Conservation (phyloP, 2,113 vertebrate genomes). For the Sphyrna mokarran region DNA sequence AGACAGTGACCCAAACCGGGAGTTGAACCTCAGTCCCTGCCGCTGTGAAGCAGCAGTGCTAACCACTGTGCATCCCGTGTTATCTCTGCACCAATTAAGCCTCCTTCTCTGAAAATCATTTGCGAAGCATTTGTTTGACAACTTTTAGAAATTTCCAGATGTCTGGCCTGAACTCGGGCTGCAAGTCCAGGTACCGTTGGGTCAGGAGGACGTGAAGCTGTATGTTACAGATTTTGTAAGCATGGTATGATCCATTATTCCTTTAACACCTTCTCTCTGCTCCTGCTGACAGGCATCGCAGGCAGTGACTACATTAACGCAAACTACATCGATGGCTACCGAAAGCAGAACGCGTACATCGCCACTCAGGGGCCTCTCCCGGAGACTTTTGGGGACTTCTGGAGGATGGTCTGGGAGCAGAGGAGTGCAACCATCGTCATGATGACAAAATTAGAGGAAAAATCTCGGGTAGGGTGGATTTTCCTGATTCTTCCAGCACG, state of each 20-base stretch:
- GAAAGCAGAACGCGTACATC: conserved; percentile 96
- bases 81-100: neutral
- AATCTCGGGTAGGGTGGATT: conserved; percentile 73
- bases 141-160: neutral
- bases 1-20: no score
- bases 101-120: neutral
- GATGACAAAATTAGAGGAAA: conserved; percentile 97
- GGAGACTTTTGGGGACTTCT: conserved; percentile 95
- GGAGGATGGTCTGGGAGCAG: conserved; percentile 99
- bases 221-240: neutral
- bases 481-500: neutral
- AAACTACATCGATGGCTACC: conserved; percentile 96
- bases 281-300: conserved; percentile 69
- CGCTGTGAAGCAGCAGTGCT: no score
- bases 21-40: no score
- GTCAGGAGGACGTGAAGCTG: no score
- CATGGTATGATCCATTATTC: neutral
- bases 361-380: conserved; percentile 91
- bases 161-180: neutral
- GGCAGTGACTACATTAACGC: conserved; percentile 96
- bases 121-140: neutral
- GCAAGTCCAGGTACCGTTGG: neutral
- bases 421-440: conserved; percentile 91
- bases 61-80: neutral
- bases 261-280: neutral